Conservation (phyloP, 2,797 vertebrate genomes). For the Chelmon rostratus region DNA sequence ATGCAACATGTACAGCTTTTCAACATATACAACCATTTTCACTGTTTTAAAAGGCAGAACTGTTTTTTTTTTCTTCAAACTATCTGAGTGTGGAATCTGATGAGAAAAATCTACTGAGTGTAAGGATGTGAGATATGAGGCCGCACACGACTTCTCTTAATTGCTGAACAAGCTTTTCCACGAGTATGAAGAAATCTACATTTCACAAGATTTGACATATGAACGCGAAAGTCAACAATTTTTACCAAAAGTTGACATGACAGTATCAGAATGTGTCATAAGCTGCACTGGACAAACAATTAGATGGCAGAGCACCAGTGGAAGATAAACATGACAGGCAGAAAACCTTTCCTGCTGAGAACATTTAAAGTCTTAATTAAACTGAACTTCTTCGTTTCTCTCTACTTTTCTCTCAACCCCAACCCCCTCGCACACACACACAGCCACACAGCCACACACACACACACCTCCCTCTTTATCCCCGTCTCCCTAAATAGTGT, state of each 20-base stretch:
- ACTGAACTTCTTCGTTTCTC: background rate
- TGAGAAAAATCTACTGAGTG: background rate
- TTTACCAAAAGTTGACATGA: background rate
- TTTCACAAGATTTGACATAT: conserved; percentile 52
- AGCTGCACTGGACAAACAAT: conserved; percentile 19
- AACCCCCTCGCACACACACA: no score
- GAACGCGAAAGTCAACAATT: conserved; percentile 12
- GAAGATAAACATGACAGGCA: background rate
- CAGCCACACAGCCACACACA: background rate
- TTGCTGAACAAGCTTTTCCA: conserved; percentile 58
- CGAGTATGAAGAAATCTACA: conserved; percentile 44
- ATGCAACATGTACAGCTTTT: background rate
- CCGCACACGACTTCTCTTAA: background rate
- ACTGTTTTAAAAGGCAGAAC: background rate
- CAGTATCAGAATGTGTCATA: background rate
- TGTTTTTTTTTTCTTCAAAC: background rate
- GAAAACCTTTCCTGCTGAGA: conserved; percentile 8
- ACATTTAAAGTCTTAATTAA: conserved; percentile 28
- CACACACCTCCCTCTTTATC: no score
- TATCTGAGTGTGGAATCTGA: background rate
- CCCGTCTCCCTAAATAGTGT: conserved; percentile 19
- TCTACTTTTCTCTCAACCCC: background rate
- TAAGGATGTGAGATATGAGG: conserved; percentile 2
- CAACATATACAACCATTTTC: background rate
- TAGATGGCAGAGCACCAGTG: conserved; percentile 31